Conservation (phyloP, 2,797 vertebrate genomes). For the Xerus rutilus region DNA sequence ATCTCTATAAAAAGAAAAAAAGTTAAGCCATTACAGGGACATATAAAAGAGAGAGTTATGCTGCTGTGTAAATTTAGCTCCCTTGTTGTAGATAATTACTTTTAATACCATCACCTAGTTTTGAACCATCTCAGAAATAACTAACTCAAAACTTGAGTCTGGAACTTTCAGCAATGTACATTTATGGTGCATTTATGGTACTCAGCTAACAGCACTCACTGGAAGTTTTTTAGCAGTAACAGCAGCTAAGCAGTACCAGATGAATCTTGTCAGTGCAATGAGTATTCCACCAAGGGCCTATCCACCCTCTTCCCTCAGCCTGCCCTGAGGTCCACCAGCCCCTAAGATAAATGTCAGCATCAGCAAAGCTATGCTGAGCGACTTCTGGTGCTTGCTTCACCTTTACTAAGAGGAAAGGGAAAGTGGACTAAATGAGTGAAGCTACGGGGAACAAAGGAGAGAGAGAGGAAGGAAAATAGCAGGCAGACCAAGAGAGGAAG, state of each 20-base stretch:
- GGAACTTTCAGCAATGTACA: not conserved
- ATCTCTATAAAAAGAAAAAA: not conserved
- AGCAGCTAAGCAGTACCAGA: not conserved
- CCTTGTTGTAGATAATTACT: not conserved
- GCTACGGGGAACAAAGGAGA: not conserved
- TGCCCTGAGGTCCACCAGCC: not conserved
- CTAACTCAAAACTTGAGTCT: not conserved
- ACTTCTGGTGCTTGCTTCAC: not conserved
- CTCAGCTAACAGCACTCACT: not conserved
- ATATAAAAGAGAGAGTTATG: not conserved
- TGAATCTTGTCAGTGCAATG: not conserved
- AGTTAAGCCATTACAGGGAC: not conserved
- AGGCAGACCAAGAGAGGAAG: not conserved
- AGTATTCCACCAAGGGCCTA: not conserved
- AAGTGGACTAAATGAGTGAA: not conserved
- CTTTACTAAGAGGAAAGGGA: not conserved
- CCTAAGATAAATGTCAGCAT: not conserved
- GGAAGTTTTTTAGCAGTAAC: not conserved
- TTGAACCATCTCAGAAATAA: not conserved
- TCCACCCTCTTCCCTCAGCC: not conserved
- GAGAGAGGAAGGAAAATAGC: not conserved
- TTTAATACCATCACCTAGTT: not conserved
- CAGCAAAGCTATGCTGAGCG: not conserved
- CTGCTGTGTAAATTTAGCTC: not conserved
- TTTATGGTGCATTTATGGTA: not conserved